Conservation (phyloP, 2,888 invertebrate genomes). For the Lasioglossum calceatum region DNA sequence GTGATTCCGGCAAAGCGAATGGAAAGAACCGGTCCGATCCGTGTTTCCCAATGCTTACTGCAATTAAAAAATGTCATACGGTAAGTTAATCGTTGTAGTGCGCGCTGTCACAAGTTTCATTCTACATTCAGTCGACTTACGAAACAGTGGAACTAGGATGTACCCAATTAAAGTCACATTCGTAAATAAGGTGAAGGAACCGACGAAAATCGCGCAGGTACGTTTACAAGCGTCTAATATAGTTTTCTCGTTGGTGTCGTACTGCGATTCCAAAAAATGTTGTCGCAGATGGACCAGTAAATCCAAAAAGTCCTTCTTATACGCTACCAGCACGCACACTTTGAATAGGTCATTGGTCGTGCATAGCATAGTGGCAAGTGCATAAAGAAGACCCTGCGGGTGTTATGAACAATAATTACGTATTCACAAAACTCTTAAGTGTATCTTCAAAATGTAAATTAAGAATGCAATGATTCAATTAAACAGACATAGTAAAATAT, state of each 20-base stretch:
- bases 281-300: constrained; percentile 46
- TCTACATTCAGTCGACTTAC: constrained; percentile 15
- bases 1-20: constrained; percentile 12
- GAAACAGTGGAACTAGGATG: constrained; percentile 25
- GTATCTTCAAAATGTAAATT: background rate
- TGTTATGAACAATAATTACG: background rate
- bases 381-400: constrained; percentile 45
- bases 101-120: no score
- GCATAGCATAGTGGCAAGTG: constrained; percentile 53
- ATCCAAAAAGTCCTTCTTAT: constrained; percentile 50
- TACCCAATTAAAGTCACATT: constrained; percentile 32
- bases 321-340: constrained; percentile 50
- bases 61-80: background rate
- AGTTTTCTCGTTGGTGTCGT: constrained; percentile 33
- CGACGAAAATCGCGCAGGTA: constrained; percentile 39
- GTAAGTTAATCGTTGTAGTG: no score
- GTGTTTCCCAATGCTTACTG: constrained; percentile 55
- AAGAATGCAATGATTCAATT: background rate
- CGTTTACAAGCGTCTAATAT: constrained; percentile 26
- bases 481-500: no score
- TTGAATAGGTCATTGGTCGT: constrained; percentile 61
- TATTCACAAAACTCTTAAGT: background rate
- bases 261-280: constrained; percentile 51
- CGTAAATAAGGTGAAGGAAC: constrained; percentile 34
- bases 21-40: constrained; percentile 67